Evolutionary conservation across 2,113 vertebrate species (phyloP).

Genomic region (Macroglossus sobrinus): DNA sequence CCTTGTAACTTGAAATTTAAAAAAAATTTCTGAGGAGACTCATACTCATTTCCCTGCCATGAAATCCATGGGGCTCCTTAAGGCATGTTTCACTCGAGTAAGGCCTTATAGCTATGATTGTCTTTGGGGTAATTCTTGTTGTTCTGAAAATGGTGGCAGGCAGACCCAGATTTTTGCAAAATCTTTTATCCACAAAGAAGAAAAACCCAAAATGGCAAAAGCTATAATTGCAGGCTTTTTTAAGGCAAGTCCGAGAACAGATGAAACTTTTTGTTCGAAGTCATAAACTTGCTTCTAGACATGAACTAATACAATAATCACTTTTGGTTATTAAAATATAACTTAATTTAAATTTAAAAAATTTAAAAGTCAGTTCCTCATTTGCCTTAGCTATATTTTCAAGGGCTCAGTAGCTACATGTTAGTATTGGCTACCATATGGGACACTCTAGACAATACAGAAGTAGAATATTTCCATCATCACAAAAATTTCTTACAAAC

Average conservation of each 20-base stretch:
- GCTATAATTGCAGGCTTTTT: not conserved
- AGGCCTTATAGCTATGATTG: not conserved
- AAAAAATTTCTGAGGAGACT: not conserved
- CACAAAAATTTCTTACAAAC: not conserved
- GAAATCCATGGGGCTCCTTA: not conserved
- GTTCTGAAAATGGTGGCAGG: not conserved
- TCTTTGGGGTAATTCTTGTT: not conserved
- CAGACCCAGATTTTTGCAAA: not conserved
- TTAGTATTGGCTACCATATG: not conserved
- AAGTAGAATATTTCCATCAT: not conserved
- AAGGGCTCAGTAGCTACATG: not conserved
- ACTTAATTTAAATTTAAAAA: not conserved
- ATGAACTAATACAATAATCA: not conserved
- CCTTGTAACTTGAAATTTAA: not conserved
- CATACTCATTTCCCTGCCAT: not conserved
- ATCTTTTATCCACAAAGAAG: not conserved
- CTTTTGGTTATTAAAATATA: not conserved
- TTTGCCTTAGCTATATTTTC: not conserved
- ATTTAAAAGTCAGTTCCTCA: not conserved
- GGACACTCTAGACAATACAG: not conserved
- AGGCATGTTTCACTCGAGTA: not conserved
- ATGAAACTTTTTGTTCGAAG: not conserved
- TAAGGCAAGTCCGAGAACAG: not conserved
- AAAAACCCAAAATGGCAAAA: not conserved
- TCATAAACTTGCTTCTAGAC: not conserved